A percentile compares a stretch with the other conserved stretches of the same genome.
These are phyloP conservation scores for Melanitta fusca DNA, from an alignment of 2,797 vertebrate genomes.

Conservation along the genomic window DNA sequence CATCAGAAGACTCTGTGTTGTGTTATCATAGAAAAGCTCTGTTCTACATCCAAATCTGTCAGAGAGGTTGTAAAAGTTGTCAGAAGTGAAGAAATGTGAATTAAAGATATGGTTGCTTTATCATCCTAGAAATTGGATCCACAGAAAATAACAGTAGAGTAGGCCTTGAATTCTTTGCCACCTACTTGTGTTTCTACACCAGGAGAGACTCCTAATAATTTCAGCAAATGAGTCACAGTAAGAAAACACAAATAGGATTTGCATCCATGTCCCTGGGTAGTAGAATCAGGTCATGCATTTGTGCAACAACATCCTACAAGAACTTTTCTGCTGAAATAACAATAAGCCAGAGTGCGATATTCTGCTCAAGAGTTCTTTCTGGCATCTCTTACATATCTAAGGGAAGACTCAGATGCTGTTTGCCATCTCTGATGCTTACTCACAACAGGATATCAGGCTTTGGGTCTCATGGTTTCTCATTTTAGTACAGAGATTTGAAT, in stretches of 20 bases:
- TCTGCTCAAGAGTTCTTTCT: not conserved
- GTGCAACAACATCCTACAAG: not conserved
- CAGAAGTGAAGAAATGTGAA: not conserved
- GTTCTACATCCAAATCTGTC: not conserved
- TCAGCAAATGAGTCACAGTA: not conserved
- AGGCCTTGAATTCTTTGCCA: not conserved
- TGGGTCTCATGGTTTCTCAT: not conserved
- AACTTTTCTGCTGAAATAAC: not conserved
- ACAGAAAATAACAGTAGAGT: not conserved
- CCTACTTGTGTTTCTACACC: not conserved
- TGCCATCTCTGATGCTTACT: not conserved
- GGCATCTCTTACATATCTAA: not conserved
- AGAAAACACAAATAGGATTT: not conserved
- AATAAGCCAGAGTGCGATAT: not conserved
- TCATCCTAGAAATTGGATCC: not conserved
- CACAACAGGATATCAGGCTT: not conserved
- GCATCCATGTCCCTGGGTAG: not conserved
- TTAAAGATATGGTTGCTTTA: not conserved
- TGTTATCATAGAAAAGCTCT: not conserved
- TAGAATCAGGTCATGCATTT: not conserved
- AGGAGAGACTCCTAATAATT: not conserved
- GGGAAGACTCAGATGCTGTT: not conserved
- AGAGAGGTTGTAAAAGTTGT: not conserved
- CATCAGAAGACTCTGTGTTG: not conserved
- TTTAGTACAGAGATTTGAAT: not conserved